Conservation (phyloP, 2,888 invertebrate genomes). For the Andrena flavipes region DNA sequence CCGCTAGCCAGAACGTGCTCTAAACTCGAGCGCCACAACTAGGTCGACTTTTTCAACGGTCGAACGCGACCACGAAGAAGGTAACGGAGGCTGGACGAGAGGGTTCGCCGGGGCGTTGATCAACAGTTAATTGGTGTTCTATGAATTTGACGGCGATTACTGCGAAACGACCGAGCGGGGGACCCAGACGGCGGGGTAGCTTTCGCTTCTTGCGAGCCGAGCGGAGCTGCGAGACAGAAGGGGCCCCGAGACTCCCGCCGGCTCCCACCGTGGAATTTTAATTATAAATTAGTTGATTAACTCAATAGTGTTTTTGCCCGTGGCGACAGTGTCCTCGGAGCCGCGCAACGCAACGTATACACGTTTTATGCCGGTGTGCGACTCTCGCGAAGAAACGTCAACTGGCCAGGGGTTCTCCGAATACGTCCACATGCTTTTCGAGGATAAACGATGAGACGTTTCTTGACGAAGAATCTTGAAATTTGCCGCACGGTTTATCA, state of each 20-base stretch:
- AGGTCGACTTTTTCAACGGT: conserved; percentile 74
- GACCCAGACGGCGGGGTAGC: conserved; percentile 70
- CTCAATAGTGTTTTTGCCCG: conserved; percentile 84
- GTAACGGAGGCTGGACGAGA: conserved; percentile 46
- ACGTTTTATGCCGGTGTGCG: conserved; percentile 52
- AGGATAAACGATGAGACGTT: neutral
- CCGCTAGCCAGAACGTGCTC: conserved; percentile 64
- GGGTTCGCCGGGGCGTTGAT: conserved; percentile 68
- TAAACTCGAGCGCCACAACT: conserved; percentile 73
- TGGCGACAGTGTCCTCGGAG: conserved; percentile 78
- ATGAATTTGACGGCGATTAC: conserved; percentile 83
- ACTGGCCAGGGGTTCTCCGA: conserved; percentile 72
- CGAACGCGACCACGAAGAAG: conserved; percentile 26
- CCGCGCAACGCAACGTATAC: conserved; percentile 64
- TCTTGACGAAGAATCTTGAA: neutral
- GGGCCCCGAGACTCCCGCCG: conserved; percentile 62
- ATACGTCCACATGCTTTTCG: neutral
- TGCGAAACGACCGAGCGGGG: conserved; percentile 79
- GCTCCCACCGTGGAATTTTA: conserved; percentile 83
- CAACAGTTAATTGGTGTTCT: conserved; percentile 84
- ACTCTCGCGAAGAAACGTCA: conserved; percentile 61
- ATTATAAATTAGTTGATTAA: conserved; percentile 85
- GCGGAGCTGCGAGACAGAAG: conserved; percentile 58
- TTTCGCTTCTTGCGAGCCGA: conserved; percentile 71
- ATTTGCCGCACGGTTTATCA: neutral